These are phyloP conservation scores for Eupeodes luniger DNA, from an alignment of 2,888 invertebrate genomes.

Conservation along the genomic window DNA sequence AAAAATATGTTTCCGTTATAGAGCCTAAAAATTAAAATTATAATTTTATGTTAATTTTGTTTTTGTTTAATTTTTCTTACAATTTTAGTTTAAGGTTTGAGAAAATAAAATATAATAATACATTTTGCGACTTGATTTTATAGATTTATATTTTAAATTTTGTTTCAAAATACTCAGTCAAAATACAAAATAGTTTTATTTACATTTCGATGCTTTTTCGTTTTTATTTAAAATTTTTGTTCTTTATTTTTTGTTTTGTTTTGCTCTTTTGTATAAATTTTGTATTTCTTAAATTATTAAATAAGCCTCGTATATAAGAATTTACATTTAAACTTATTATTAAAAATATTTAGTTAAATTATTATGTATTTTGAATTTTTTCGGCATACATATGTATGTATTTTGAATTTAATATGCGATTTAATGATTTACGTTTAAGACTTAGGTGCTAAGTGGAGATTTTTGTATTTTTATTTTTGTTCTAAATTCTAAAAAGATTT, in stretches of 20 bases:
- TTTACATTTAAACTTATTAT: conserved; percentile 62
- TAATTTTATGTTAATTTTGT: conserved; percentile 34
- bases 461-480: conserved; percentile 39
- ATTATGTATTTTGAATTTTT: conserved; percentile 32
- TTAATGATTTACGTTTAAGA: conserved; percentile 50
- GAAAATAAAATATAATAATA: conserved; percentile 26
- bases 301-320: conserved; percentile 60
- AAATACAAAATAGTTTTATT: conserved; percentile 75
- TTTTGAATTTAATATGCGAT: conserved; percentile 61
- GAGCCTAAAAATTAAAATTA: conserved; percentile 71
- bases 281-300: conserved; percentile 53
- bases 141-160: conserved; percentile 61
- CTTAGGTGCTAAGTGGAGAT: conserved; percentile 50
- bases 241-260: conserved; percentile 33
- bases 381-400: conserved; percentile 57
- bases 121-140: conserved; percentile 51
- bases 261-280: conserved; percentile 58
- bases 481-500: conserved; percentile 41
- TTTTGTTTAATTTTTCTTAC: conserved; percentile 34
- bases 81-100: conserved; percentile 36
- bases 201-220: conserved; percentile 77
- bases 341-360: conserved; percentile 43
- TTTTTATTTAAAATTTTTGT: conserved; percentile 36
- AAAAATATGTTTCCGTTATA: conserved; percentile 72
- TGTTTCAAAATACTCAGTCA: conserved; percentile 74